Base-by-base conservation (phyloP, 1,140 invertebrate genomes). In the Drosophila biarmipes region DNA sequence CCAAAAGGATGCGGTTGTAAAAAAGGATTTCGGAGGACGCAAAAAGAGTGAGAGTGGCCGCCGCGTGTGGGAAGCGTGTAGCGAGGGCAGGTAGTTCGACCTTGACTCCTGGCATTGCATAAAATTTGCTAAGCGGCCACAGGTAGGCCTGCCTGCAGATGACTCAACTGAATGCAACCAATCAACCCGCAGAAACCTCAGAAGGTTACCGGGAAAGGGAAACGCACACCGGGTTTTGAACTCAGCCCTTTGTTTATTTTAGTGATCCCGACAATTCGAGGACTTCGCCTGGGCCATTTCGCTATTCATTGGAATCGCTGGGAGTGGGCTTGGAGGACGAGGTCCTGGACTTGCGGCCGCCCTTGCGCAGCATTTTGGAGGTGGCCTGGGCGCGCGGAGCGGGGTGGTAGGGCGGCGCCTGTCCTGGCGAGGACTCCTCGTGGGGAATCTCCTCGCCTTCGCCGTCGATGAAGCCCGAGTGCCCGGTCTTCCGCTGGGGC, bases 161-260 rank as follows among this genome's bases (percentile, higher is more conserved):
- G 76, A 84, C 81, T 71, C 74, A 82, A 82, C 80, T 75, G 59
- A 71, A 85, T 84, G 76, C 76, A 84, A 31, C 29, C 29, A 24
- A 4, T 3, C 3, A 31, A 76, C 79, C 79, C 79, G 51, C 80
- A 85, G 64, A 82, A 82, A 75, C 69, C 78, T 82, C 78, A 78
- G 48, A 21, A 5, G 14, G 37, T 67, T 80, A 81, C 59, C 29
- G 37, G 52, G 73, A 80, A 80, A 15, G 40, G 12, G 35, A 19
- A 49, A 12, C n/a, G 14, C 19, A 19, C 35, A 17, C 21, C 11
- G 15, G 10, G 10, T 17, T 48, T 17, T 34, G 35, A 46, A 14
- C 15, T 52, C 43, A 49, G 59, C 15, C 63, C n/a, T 43, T 67
- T 67, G 21, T 63, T 48, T 63, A 40, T 46, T 64, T 64, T n/a